Percentiles rank a stretch among this genome's conserved stretches.
Evolutionary conservation across 2,888 invertebrate genomes (phyloP).

Genomic region (Orthonevra nobilis): DNA sequence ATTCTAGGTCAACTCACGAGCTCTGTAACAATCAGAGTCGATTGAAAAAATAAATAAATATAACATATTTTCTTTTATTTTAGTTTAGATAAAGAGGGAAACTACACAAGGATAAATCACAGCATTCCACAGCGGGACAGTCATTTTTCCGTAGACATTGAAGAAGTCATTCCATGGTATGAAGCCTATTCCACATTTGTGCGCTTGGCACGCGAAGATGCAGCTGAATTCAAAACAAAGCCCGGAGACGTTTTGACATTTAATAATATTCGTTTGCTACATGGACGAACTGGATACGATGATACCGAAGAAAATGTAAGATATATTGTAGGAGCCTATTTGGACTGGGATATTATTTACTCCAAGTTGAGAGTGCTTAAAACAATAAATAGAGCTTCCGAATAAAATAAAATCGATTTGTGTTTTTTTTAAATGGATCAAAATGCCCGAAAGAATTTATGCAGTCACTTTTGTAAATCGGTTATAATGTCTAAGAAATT

Average conservation of each 20-base stretch:
- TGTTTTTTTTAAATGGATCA: too few relatives aligned
- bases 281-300: slow-evolving; percentile 86
- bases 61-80: slow-evolving; percentile 19
- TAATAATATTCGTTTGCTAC: slow-evolving; percentile 87
- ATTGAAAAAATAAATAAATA: too few relatives aligned
- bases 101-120: slow-evolving; percentile 84
- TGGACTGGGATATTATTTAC: slow-evolving; percentile 90
- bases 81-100: slow-evolving; percentile 80
- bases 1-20: too few relatives aligned
- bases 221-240: slow-evolving; percentile 84
- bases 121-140: slow-evolving; percentile 89
- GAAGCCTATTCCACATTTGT: slow-evolving; percentile 85
- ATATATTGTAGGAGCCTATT: slow-evolving; percentile 87
- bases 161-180: slow-evolving; percentile 85
- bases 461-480: too few relatives aligned
- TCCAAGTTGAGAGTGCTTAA: slow-evolving; percentile 81
- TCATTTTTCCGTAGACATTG: slow-evolving; percentile 83
- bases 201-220: slow-evolving; percentile 83
- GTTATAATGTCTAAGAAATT: too few relatives aligned
- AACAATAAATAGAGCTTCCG: slow-evolving; percentile 24
- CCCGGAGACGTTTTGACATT: slow-evolving; percentile 87
- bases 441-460: too few relatives aligned
- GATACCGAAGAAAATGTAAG: slow-evolving; percentile 82
- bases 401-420: too few relatives aligned
- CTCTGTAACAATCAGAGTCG: too few relatives aligned